A percentile compares a stretch with the other conserved stretches of the same genome.
Evolutionary conservation across 2,113 vertebrate genomes (phyloP).

Genomic region (Lota lota): DNA sequence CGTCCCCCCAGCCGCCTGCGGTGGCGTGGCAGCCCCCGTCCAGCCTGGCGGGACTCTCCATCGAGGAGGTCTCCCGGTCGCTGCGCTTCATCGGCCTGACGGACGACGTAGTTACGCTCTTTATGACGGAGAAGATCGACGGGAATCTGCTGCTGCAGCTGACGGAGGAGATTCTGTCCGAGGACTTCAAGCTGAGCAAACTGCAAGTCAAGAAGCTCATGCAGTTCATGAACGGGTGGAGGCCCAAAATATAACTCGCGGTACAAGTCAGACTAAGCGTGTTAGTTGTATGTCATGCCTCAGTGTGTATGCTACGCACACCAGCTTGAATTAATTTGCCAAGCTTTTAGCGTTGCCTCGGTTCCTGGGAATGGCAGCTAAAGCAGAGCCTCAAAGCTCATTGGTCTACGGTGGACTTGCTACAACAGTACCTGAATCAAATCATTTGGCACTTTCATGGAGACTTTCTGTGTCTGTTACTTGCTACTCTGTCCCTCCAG

Average conservation of each 20-base stretch:
- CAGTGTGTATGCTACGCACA: conserved; percentile 60
- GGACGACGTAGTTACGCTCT: conserved; percentile 86
- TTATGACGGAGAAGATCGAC: conserved; percentile 93
- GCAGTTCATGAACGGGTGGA: conserved; percentile 97
- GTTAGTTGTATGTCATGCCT: conserved; percentile 14
- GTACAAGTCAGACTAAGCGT: conserved; percentile 14
- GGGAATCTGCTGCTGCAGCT: conserved; percentile 94
- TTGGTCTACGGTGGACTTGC: conserved; percentile 5
- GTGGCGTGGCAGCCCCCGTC: conserved; percentile 87
- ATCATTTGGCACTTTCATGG: conserved; percentile 55
- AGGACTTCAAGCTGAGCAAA: conserved; percentile 97
- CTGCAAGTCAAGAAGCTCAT: conserved; percentile 97
- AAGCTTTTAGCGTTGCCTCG: conserved; percentile 25
- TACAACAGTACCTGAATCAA: conserved; percentile 33
- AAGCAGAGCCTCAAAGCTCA: too few species aligned
- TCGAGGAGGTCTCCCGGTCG: conserved; percentile 92
- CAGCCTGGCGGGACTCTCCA: conserved; percentile 81
- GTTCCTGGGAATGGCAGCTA: conserved; percentile 6
- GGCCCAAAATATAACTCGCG: conserved; percentile 86
- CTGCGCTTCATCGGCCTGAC: conserved; percentile 91
- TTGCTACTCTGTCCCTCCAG: conserved; percentile 15
- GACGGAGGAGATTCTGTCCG: conserved; percentile 92
- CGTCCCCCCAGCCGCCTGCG: conserved; percentile 20
- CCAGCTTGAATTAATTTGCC: conserved; percentile 4
- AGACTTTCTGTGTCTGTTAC: conserved; percentile 19